Conservation (phyloP, 2,797 vertebrate species). For the Pseudochromis fuscus region DNA sequence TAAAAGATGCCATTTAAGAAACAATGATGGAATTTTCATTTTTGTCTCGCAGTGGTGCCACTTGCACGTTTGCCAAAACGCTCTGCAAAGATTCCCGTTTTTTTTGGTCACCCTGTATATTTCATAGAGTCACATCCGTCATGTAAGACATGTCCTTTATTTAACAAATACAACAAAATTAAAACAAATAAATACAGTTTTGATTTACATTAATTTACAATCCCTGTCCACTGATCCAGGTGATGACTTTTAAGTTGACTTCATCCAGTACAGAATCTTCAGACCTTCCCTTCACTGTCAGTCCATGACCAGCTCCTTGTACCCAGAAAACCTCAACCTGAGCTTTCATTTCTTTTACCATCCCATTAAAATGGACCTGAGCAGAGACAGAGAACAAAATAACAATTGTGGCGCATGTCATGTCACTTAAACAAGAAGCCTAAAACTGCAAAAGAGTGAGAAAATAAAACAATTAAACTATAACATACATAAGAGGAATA, state of each 20-base stretch:
- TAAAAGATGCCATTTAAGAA: too few relatives aligned
- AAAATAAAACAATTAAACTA: background rate
- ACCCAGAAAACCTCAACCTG: slow-evolving; percentile 89
- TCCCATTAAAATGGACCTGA: slow-evolving; percentile 86
- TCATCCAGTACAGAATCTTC: slow-evolving; percentile 88
- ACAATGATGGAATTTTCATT: too few relatives aligned
- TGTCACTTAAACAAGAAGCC: background rate
- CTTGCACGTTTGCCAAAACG: too few relatives aligned
- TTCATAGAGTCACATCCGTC: background rate
- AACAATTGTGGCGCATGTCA: background rate
- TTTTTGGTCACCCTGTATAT: too few relatives aligned
- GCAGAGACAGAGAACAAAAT: slow-evolving; percentile 33
- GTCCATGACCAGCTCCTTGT: slow-evolving; percentile 90
- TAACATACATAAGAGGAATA: background rate
- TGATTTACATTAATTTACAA: background rate
- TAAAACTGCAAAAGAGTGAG: background rate
- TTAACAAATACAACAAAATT: slow-evolving; percentile 1
- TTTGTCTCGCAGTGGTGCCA: too few relatives aligned
- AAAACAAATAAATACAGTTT: background rate
- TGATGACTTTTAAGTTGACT: slow-evolving; percentile 87
- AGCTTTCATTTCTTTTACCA: slow-evolving; percentile 87
- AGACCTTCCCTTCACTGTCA: slow-evolving; percentile 87
- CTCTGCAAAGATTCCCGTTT: too few relatives aligned
- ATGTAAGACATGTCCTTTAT: slow-evolving; percentile 33
- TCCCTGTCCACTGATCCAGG: slow-evolving; percentile 86